Base-by-base conservation (phyloP, 2,888 invertebrate genomes). In the Pseudococcus viburni region DNA sequence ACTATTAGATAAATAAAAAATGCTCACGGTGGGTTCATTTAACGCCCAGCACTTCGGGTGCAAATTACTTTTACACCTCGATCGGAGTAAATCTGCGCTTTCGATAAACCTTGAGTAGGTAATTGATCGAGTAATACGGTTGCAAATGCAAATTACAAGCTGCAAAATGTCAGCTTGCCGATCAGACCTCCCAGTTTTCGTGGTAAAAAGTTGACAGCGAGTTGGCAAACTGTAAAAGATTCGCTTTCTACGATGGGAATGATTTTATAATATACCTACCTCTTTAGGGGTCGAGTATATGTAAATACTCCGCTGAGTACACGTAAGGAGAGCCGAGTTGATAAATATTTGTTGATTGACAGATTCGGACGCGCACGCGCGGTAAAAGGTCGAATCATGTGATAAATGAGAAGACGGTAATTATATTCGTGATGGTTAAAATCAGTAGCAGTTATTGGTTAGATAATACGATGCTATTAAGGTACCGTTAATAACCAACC, bases 401-500 rank as follows among this genome's bases (percentile, higher is more conserved):
- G 73, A 73, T 73, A 73, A 73, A 73, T 73, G 73, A 73, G 73
- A 73, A 15, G 73, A 26, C 73, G 73, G 33, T 73, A 73, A 73
- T 73, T 73, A 73, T 73, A 73, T 73, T 73, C 73, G 73, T 73
- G 73, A 73, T 73, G 73, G 39, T 73, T 73, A 73, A 73, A 73
- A 73, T 73, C 73, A 73, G 73, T 73, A 83, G 42, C 42, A 42
- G 80, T 83, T 83, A 83, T 83, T 83, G 80, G 80, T 83, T 83
- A 83, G 80, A 83, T 83, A 83, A 83, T 83, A 83, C 80, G 80
- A 83, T 83, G 80, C 80, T 83, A 83, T 83, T 83, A 83, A 46
- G 46, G 80, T 83, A 83, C 80, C 80, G 80, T 83, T 83, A 83
- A 83, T 83, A 83, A 83, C 77, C 8, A 17, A 77, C 17, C 33